A percentile compares a stretch with the other conserved stretches of the same genome.
Conservation (phyloP, 2,888 invertebrate species). For the Nymphalis polychloros region DNA sequence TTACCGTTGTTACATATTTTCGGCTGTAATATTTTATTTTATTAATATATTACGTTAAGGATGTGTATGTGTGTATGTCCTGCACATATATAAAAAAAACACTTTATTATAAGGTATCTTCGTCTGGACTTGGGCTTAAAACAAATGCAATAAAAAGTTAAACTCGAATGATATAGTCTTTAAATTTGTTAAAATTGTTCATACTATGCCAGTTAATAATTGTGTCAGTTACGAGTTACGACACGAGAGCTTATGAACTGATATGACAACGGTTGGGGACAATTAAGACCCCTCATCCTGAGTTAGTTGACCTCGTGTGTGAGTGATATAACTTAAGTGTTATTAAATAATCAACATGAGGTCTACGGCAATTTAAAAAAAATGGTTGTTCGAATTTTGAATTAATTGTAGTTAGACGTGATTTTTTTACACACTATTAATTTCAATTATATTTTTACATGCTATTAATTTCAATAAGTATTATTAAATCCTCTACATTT, state of each 20-base stretch:
- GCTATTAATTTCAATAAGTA: no score
- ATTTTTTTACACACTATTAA: no score
- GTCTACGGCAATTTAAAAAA: neutral
- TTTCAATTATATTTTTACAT: no score
- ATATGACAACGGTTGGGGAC: conserved; percentile 30
- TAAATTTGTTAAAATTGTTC: no score
- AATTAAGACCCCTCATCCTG: conserved; percentile 52
- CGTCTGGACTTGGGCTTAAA: neutral
- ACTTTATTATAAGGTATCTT: neutral
- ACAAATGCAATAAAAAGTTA: neutral
- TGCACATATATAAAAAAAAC: no score
- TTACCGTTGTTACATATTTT: conserved; percentile 21
- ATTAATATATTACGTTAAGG: neutral
- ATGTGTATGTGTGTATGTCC: no score
- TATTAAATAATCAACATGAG: neutral
- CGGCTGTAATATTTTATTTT: conserved; percentile 1
- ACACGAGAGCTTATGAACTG: conserved; percentile 4
- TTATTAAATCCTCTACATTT: no score
- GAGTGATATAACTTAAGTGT: conserved; percentile 5
- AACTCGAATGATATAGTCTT: no score
- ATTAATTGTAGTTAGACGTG: no score
- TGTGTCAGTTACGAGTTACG: conserved; percentile 16
- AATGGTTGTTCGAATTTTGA: no score
- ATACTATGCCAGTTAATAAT: neutral
- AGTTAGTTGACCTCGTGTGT: conserved; percentile 49